Percentiles rank a stretch among this genome's conserved stretches.
phyloP scores from a whole-genome alignment of 37 sponge, comb jelly and placozoan species.

The Amphimedon queenslandica region DNA sequence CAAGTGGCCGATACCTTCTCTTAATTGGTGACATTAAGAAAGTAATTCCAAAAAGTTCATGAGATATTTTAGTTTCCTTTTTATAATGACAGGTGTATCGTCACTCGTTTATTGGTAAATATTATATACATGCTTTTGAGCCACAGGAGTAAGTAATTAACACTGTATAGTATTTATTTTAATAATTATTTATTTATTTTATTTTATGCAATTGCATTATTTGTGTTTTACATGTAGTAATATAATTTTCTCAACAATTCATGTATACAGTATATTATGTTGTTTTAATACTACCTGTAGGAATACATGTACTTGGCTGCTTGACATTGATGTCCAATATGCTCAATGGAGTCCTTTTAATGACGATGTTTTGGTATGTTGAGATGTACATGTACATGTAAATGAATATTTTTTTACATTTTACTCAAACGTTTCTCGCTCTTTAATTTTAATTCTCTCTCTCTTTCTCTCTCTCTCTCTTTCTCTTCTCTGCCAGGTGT shows the following conservation, averaged over 20 bases:
- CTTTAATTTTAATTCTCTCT: no score
- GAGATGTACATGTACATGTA: no score
- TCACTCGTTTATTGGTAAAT: constrained; percentile 54
- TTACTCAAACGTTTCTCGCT: no score
- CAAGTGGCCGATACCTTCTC: background rate
- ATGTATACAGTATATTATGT: background rate
- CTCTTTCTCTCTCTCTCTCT: background rate
- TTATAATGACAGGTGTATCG: constrained; percentile 52
- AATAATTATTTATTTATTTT: background rate
- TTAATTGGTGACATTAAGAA: constrained; percentile 3
- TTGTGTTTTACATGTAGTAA: no score
- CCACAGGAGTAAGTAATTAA: background rate
- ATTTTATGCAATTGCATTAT: background rate
- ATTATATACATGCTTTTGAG: constrained; percentile 42
- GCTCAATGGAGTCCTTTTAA: constrained; percentile 57
- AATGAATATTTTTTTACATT: no score
- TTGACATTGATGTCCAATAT: no score
- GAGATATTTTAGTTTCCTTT: background rate
- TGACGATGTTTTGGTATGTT: no score
- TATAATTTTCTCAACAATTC: no score
- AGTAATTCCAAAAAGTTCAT: no score
- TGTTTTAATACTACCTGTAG: background rate
- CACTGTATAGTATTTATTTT: background rate
- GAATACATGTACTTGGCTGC: no score
- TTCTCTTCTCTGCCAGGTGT: background rate